Conservation (phyloP, 2,113 vertebrate genomes). For the Octodon degus region DNA sequence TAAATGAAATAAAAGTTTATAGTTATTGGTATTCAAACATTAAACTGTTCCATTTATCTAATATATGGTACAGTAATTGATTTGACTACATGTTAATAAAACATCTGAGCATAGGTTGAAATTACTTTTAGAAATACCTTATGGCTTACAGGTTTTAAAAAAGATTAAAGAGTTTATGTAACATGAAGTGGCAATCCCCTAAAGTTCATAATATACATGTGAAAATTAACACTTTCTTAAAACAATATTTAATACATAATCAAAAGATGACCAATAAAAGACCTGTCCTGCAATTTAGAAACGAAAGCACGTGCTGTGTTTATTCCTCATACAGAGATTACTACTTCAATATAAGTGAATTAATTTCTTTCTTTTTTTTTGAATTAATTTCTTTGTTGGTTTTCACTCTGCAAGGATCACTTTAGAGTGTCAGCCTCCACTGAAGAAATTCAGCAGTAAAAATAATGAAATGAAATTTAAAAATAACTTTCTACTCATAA, state of each 20-base stretch:
- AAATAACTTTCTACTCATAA: not conserved
- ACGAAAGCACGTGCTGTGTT: not conserved
- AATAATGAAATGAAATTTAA: not conserved
- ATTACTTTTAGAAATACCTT: not conserved
- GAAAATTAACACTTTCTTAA: constrained; percentile 27
- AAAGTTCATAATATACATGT: not conserved
- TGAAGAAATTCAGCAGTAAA: not conserved
- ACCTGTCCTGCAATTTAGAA: not conserved
- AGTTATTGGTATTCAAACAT: not conserved
- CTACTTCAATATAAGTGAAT: constrained; percentile 40
- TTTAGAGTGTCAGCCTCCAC: not conserved
- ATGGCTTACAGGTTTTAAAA: not conserved
- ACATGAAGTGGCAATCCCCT: not conserved
- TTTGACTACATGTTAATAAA: not conserved
- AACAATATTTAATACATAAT: not conserved
- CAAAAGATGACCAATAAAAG: constrained; percentile 16
- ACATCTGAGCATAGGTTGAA: not conserved
- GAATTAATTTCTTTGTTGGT: constrained; percentile 21
- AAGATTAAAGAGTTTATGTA: not conserved
- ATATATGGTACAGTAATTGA: not conserved
- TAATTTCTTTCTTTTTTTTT: not conserved
- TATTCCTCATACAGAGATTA: not conserved
- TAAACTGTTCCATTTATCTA: not conserved
- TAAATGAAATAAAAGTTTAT: not conserved
- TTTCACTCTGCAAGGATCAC: constrained; percentile 2